These are phyloP conservation scores for Willowsia nigromaculata DNA, from an alignment of 2,888 invertebrate genomes.

Conservation along the genomic window DNA sequence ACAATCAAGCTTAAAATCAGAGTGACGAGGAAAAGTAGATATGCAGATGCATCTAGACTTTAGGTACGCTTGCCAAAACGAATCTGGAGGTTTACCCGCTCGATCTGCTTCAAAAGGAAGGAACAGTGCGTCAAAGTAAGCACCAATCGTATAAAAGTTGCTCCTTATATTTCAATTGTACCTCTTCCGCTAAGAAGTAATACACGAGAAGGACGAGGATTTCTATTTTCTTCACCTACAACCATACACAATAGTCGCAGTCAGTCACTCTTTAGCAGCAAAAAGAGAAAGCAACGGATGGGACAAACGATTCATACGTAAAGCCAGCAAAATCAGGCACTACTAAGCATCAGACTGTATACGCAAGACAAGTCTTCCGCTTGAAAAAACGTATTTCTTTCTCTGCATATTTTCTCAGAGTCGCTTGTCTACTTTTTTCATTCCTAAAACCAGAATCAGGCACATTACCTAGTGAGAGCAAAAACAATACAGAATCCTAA, in stretches of 20 bases:
- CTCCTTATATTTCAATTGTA: neutral
- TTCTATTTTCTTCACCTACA: too few relatives aligned
- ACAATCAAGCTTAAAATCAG: neutral
- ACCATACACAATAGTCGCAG: too few relatives aligned
- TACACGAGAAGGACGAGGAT: too few relatives aligned
- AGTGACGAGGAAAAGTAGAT: neutral
- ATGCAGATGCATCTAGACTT: neutral
- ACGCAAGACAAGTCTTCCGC: slow-evolving; percentile 38
- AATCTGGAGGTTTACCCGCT: neutral
- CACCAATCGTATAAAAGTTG: neutral
- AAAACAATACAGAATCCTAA: neutral
- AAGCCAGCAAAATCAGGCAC: slow-evolving; percentile 11
- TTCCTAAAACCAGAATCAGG: neutral
- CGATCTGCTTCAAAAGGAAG: neutral
- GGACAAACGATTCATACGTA: neutral
- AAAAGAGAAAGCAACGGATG: neutral
- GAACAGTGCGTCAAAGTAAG: neutral
- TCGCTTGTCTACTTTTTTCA: neutral
- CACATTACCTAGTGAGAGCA: neutral
- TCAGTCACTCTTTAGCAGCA: neutral
- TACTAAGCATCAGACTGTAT: slow-evolving; percentile 4
- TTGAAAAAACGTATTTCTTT: slow-evolving; percentile 32
- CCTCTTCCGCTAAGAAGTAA: neutral
- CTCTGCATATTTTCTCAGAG: slow-evolving; percentile 24
- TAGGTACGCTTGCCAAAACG: neutral